phyloP scores from a whole-genome alignment of 2,888 invertebrate species.

The Amblyteles armatorius region DNA sequence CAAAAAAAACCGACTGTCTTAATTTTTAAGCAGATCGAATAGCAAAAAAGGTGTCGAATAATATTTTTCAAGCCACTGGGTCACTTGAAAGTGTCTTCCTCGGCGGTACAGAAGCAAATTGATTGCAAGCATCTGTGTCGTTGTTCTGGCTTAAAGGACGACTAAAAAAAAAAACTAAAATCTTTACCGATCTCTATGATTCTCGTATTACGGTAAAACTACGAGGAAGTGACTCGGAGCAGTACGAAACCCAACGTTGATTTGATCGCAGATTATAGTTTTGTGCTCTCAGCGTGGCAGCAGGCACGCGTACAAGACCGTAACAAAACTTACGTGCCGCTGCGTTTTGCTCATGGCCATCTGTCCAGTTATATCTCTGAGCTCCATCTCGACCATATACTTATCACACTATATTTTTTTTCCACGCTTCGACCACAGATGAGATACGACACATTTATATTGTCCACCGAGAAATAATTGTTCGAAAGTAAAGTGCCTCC shows the following conservation, averaged over 20 bases:
- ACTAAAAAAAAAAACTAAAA: neutral
- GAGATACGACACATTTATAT: conserved; percentile 36
- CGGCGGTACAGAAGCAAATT: neutral
- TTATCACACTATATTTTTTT: conserved; percentile 48
- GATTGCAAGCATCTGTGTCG: neutral
- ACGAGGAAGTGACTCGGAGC: conserved; percentile 31
- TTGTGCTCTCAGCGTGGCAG: conserved; percentile 37
- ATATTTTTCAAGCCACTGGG: neutral
- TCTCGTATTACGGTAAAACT: conserved; percentile 4
- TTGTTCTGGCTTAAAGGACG: neutral
- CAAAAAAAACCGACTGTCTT: too few species aligned
- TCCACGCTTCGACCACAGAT: conserved; percentile 3
- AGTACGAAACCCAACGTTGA: conserved; percentile 14
- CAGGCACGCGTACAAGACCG: conserved; percentile 65
- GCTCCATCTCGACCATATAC: conserved; percentile 35
- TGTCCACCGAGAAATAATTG: conserved; percentile 62
- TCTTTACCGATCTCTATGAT: neutral
- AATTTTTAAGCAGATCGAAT: too few species aligned
- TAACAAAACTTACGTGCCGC: conserved; percentile 62
- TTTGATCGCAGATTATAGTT: conserved; percentile 31
- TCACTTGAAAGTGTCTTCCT: neutral
- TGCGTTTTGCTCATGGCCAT: conserved; percentile 65
- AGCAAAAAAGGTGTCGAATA: too few species aligned
- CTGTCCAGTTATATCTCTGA: conserved; percentile 62
- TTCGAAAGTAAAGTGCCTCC: conserved; percentile 67